phyloP scores from a whole-genome alignment of 2,888 invertebrate genomes.

The Formica aserva region DNA sequence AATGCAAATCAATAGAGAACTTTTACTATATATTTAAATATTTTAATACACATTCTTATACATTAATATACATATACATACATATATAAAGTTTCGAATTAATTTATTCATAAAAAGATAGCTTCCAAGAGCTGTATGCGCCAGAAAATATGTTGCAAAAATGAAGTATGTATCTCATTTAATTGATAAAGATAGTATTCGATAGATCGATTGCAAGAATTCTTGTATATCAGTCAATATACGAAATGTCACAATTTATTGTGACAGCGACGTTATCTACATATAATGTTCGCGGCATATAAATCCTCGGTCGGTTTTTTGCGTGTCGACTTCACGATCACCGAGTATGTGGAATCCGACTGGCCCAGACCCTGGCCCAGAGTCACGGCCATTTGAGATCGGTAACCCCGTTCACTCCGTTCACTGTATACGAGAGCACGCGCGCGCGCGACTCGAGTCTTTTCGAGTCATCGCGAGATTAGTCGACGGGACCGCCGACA shows the following conservation, averaged over 20 bases:
- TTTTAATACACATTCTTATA: background rate
- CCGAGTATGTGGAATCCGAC: constrained; percentile 59
- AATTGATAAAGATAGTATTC: background rate
- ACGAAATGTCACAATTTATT: constrained; percentile 1
- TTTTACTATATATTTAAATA: background rate
- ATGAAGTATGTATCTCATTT: background rate
- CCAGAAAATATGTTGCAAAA: background rate
- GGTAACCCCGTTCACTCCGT: constrained; percentile 70
- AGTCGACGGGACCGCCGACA: constrained; percentile 36
- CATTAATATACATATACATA: background rate
- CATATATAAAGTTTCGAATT: background rate
- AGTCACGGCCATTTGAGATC: constrained; percentile 70
- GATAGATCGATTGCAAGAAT: background rate
- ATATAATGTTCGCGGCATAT: background rate
- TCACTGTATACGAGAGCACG: constrained; percentile 28
- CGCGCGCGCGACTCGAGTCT: constrained; percentile 20
- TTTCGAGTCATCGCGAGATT: constrained; percentile 36
- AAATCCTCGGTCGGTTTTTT: constrained; percentile 35
- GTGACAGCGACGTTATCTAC: constrained; percentile 3
- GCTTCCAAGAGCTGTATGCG: background rate
- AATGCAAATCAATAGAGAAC: constrained; percentile 61
- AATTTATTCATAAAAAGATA: background rate
- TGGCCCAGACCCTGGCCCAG: constrained; percentile 66
- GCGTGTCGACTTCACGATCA: constrained; percentile 47
- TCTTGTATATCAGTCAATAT: background rate